Base-by-base conservation (phyloP, 2,797 vertebrate genomes). In the Malacoctenus gilli region DNA sequence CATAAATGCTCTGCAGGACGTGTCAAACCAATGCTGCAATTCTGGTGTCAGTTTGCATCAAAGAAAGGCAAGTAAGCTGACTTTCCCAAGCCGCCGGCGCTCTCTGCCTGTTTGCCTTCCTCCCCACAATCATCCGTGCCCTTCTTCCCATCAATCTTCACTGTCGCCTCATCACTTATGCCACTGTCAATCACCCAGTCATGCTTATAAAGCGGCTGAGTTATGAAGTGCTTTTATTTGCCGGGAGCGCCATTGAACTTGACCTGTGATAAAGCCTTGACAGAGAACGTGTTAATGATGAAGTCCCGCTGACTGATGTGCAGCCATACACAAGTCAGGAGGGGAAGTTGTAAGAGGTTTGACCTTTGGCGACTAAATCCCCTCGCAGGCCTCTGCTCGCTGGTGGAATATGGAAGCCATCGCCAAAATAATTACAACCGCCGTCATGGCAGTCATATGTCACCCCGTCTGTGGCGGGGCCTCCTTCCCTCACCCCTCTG, bases 151-250 rank as follows among this genome's bases (percentile, higher is more conserved):
- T 81, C 60, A 44, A 60, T 81, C 83, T 81, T 38, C 18, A 50
- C 57, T 59, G 48, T 68, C 31, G 10, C 69, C 59, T 67, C 77
- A 59, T 85, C 74, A 64, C 61, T 79, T 79, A 75, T 59, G 40
- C 50, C 12, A 0, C 73, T 84, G 85, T 83, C 89, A 84, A 75
- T 90, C 86, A 86, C 34, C 36, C 68, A 28, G 74, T 23, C 55
- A 2, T 52, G 66, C 81, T 85, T 83, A 84, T 76, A 65, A 82
- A 80, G 68, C 13, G 10, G 23, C 58, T 77, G 82, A 82, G 73
- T 79, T 82, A 84, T 85, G 83, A 82, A 69, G 79, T 11, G 75
- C 76, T 77, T 84, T 79, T 77, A 80, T 87, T 86, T 77, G 80
- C 78, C 51, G 4, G 60, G 37, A 67, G 77, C 32, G 14, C 59